Percentiles rank a stretch among this genome's conserved stretches.
These are phyloP conservation scores for Pogonomyrmex californicus DNA, from an alignment of 1,140 invertebrate species.

Conservation along the genomic window DNA sequence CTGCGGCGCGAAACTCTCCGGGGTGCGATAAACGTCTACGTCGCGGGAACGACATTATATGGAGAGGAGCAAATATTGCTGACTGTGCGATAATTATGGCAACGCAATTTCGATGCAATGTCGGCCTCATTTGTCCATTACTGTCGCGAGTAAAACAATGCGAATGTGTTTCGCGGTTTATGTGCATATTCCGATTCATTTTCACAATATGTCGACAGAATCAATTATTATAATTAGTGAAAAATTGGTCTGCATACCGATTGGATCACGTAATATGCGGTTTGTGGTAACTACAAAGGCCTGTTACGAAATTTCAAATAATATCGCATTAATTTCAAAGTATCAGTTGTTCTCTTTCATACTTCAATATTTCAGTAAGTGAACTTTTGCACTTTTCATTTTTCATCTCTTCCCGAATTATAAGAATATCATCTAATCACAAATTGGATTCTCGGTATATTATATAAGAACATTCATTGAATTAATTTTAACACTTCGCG, in stretches of 20 bases:
- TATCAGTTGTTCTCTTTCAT: neutral
- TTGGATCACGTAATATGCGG: conserved; percentile 27
- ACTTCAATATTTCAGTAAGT: neutral
- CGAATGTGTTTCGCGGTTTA: conserved; percentile 51
- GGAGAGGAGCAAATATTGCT: conserved; percentile 49
- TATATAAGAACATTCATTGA: neutral
- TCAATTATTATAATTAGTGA: conserved; percentile 66
- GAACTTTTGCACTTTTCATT: neutral
- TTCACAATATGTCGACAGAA: conserved; percentile 16
- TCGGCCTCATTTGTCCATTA: conserved; percentile 43
- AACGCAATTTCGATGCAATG: conserved; percentile 39
- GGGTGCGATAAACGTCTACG: conserved; percentile 61
- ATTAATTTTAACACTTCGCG: conserved; percentile 46
- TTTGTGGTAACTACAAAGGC: conserved; percentile 11
- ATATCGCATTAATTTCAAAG: conserved; percentile 12
- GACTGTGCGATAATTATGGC: conserved; percentile 67
- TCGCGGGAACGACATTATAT: conserved; percentile 42
- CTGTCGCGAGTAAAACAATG: conserved; percentile 46
- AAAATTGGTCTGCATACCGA: conserved; percentile 34
- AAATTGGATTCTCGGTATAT: neutral
- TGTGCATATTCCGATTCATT: conserved; percentile 42
- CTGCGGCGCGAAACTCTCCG: conserved; percentile 56
- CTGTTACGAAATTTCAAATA: neutral
- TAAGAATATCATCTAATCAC: neutral
- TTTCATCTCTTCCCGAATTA: neutral